Evolutionary conservation across 2,888 invertebrate species (phyloP), one percentile per base, ranked within the genome.

Genomic region (Apamea anceps): DNA sequence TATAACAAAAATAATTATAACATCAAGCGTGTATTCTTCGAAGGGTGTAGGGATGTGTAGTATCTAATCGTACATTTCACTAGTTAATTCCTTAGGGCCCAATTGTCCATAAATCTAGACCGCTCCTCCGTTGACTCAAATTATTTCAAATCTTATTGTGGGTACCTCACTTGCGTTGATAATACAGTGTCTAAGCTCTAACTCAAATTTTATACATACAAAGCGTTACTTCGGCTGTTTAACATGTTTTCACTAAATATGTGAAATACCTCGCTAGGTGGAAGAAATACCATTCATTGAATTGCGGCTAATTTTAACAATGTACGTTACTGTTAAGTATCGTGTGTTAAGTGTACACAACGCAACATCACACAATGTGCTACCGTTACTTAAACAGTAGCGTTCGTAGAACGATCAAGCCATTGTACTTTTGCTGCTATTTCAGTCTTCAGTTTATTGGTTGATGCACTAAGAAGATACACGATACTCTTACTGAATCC

Each of bases 221-320:
- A 68, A 77, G 66, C 83, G 79, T 78, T 84, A 81, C 80, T 75
- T 79, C 72, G 85, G 51, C 68, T 82, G 77, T 87, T 92, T 92
- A 92, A 86, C 90, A 87, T 89, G 88, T 89, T 87, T 88, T 82
- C 85, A 91, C 93, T 94, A 94, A 95, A 88, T 92, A 92, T 84
- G 87, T 88, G 89, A 87, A 79, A 88, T 90, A 90, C 85, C 83
- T 84, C 75, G 89, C 87, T 90, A 89, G 88, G 89, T 92, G 89
- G 91, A 92, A 93, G 85, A 90, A 91, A 93, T 91, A 94, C 91
- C 93, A 91, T 91, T 87, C 90, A 91, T 91, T 90, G 91, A 90
- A 93, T 91, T 89, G 87, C 90, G 92, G 93, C 92, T 93, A 93
- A 94, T 93, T 93, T 94, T 93, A 94, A 94, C 94, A 94, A 93